Base-by-base conservation (phyloP, 64 coral and sea anemone genomes). In the Pachyseris speciosa region DNA sequence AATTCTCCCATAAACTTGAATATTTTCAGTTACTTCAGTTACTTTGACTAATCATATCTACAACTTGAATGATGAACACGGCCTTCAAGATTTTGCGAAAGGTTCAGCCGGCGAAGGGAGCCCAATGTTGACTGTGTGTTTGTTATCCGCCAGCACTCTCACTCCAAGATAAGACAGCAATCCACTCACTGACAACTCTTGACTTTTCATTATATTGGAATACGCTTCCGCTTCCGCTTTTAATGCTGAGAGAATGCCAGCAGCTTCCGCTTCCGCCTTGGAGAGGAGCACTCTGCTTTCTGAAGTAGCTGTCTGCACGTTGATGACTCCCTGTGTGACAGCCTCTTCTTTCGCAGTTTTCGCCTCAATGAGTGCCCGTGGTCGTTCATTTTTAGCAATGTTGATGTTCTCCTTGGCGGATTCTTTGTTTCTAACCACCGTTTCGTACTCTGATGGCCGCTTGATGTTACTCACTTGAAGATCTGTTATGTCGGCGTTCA, bases 391-490 rank as follows among this genome's bases (percentile, higher is more conserved):
- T 30, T 25, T 30, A 0, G 93, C 79, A 31, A 90, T 90, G 25
- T 63, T 53, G 42, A 94, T 94, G 80, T 90, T 94, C 32, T 94
- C 87, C 60, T 94, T 90, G 15, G 93, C 93, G 22, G 86, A 43
- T 57, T 94, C 93, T 47, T 94, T 94, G 87, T 74, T 72, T 36
- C 80, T 69, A 5, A 94, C 60, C 7, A 85, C 87, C n/a, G 72
- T 64, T 20, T 94, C 93, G 59, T 94, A 94, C 1, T 41, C 59
- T 5, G 17, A 24, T 15, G 93, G 87, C 38, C 87, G 78, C 15
- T 40, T 22, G 59, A 90, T 94, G 45, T 94, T 94, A 72, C 93
- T 90, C 50, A 94, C 80, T 83, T 94, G 93, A 1, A 94, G 58
- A 69, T 94, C 93, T 0, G 93, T 94, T 7, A 94, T 55, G 16